Evolutionary conservation across 2,888 invertebrate species (phyloP).

Genomic region (Imbricaverruca yamaguchii): DNA sequence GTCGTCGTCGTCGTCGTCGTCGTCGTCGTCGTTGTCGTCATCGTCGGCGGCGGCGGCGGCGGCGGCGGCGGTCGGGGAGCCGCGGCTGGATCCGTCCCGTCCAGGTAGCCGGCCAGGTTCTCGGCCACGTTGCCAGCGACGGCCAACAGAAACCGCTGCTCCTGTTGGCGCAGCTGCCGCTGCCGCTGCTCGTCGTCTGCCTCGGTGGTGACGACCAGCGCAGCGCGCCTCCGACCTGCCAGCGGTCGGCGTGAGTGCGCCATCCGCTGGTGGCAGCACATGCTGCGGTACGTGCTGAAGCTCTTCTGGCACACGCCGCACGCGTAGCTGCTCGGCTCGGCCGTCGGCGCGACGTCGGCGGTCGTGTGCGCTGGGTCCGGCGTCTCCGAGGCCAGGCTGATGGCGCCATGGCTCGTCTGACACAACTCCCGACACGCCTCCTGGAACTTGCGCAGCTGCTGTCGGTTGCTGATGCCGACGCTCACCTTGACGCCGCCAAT

Average conservation of each 20-base stretch:
- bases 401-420: conserved; percentile 5
- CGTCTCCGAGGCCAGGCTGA: conserved; percentile 9
- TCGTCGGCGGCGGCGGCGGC: too few relatives aligned
- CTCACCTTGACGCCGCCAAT: conserved; percentile 17
- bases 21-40: background rate
- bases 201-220: background rate
- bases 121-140: conserved; percentile 76
- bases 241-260: conserved; percentile 35
- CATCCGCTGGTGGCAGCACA: conserved; percentile 43
- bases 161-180: conserved; percentile 27
- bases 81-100: conserved; percentile 37
- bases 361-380: conserved; percentile 23
- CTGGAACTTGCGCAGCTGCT: conserved; percentile 19
- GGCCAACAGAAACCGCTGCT: conserved; percentile 60
- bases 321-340: conserved; percentile 37
- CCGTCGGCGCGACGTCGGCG: conserved; percentile 8
- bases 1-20: too few relatives aligned
- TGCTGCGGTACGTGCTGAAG: conserved; percentile 42
- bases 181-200: background rate
- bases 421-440: conserved; percentile 18
- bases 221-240: background rate
- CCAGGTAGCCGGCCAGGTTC: conserved; percentile 57
- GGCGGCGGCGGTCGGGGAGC: background rate
- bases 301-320: conserved; percentile 43
- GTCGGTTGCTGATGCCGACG: conserved; percentile 21